Evolutionary conservation across 2,888 invertebrate genomes (phyloP).

Genomic region (Scaptodrosophila latifasciaeformis): DNA sequence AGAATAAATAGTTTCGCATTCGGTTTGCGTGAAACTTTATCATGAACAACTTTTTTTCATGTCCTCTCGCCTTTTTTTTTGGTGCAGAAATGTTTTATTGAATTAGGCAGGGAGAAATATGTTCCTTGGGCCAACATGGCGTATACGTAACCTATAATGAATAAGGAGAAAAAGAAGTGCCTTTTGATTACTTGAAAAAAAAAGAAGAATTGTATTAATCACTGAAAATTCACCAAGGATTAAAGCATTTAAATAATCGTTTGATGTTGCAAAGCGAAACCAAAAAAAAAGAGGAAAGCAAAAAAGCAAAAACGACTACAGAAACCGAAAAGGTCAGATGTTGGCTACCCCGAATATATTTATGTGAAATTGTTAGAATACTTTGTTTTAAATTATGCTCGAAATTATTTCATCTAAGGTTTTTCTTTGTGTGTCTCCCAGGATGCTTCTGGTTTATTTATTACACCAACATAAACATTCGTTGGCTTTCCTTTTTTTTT

Average conservation of each 20-base stretch:
- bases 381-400: slow-evolving; percentile 23
- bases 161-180: too few relatives aligned
- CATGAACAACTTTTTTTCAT: not conserved
- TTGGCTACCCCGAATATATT: slow-evolving; percentile 22
- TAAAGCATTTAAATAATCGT: too few relatives aligned
- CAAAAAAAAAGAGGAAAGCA: slow-evolving; percentile 11
- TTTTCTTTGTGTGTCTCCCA: slow-evolving; percentile 20
- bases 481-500: not conserved
- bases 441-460: slow-evolving; percentile 39
- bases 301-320: slow-evolving; percentile 21
- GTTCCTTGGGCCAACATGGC: too few relatives aligned
- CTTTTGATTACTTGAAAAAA: too few relatives aligned
- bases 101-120: slow-evolving; percentile 3
- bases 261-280: too few relatives aligned
- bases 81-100: slow-evolving; percentile 10
- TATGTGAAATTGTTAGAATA: slow-evolving; percentile 37
- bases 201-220: too few relatives aligned
- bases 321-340: slow-evolving; percentile 25
- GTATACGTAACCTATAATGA: too few relatives aligned
- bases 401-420: slow-evolving; percentile 33
- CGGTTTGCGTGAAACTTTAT: slow-evolving; percentile 8
- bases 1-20: slow-evolving; percentile 6
- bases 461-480: slow-evolving; percentile 14
- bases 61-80: too few relatives aligned
- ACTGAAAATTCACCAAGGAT: too few relatives aligned